These are phyloP conservation scores for Ips typographus DNA, from an alignment of 1,140 invertebrate species.

Conservation along the genomic window DNA sequence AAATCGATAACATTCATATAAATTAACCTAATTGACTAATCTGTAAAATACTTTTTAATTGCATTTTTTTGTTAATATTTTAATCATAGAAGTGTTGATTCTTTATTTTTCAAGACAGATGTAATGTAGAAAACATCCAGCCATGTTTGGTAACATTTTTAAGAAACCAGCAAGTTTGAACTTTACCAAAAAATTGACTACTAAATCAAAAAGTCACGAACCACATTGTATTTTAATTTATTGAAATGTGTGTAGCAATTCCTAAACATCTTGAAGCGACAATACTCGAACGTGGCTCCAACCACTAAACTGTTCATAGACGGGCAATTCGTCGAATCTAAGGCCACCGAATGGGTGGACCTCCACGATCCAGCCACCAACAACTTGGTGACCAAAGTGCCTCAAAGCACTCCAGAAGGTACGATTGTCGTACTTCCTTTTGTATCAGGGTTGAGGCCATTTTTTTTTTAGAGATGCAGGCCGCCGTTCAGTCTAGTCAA, in stretches of 20 bases:
- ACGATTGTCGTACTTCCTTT: not conserved
- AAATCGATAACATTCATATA: too few species aligned
- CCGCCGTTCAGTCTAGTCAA: constrained; percentile 84
- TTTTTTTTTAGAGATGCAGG: constrained; percentile 79
- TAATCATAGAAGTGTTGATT: too few species aligned
- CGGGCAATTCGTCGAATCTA: constrained; percentile 93
- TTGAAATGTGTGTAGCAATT: constrained; percentile 1
- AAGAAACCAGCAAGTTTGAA: too few species aligned
- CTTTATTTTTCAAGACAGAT: too few species aligned
- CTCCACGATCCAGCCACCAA: constrained; percentile 93
- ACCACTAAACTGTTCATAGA: constrained; percentile 93
- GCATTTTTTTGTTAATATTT: too few species aligned
- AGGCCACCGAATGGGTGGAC: constrained; percentile 90
- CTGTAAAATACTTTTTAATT: too few species aligned
- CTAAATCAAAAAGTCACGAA: too few species aligned
- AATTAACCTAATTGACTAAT: too few species aligned
- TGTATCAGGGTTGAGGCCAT: not conserved
- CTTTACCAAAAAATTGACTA: too few species aligned
- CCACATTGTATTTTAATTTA: too few species aligned
- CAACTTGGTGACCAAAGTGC: constrained; percentile 81
- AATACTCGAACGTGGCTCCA: constrained; percentile 54
- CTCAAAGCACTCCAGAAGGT: constrained; percentile 76
- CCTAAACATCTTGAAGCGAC: constrained; percentile 30
- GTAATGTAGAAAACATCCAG: too few species aligned
- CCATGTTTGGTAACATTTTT: too few species aligned